Evolutionary conservation across 2,113 vertebrate genomes (phyloP).

Genomic region (Spheniscus mendiculus): DNA sequence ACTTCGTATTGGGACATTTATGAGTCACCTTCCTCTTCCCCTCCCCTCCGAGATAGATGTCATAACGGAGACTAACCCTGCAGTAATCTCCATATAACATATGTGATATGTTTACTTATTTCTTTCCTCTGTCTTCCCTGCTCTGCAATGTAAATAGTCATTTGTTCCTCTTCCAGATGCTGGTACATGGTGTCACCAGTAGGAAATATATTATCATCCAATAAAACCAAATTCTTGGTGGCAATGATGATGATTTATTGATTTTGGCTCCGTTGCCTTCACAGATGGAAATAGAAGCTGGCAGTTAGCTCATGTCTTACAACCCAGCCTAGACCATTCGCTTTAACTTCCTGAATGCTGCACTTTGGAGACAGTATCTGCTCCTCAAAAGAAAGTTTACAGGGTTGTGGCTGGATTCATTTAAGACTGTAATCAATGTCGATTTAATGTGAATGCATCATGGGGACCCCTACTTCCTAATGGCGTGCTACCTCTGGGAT

Average conservation of each 20-base stretch:
- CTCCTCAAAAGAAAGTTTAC: conserved; percentile 46
- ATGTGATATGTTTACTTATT: conserved; percentile 60
- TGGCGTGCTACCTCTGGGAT: neutral
- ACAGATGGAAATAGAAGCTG: conserved; percentile 67
- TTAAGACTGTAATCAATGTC: neutral
- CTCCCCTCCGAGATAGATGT: conserved; percentile 42
- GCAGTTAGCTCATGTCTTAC: conserved; percentile 68
- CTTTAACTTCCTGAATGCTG: conserved; percentile 13
- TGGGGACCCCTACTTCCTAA: conserved; percentile 7
- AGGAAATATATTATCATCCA: conserved; percentile 70
- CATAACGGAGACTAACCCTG: neutral
- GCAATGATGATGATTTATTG: conserved; percentile 67
- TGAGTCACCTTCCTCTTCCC: conserved; percentile 63
- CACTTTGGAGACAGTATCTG: neutral
- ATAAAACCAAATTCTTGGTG: conserved; percentile 67
- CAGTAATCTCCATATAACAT: conserved; percentile 44
- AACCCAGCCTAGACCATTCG: conserved; percentile 45
- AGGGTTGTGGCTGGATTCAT: conserved; percentile 37
- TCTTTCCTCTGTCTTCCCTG: conserved; percentile 55
- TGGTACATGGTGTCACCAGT: conserved; percentile 65
- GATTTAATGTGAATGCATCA: neutral
- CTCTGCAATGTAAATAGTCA: conserved; percentile 60
- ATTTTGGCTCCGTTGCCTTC: conserved; percentile 18
- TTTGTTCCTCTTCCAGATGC: conserved; percentile 64
- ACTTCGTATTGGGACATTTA: conserved; percentile 32